phyloP scores from a whole-genome alignment of 2,797 vertebrate species.

The Lacerta bilineata region DNA sequence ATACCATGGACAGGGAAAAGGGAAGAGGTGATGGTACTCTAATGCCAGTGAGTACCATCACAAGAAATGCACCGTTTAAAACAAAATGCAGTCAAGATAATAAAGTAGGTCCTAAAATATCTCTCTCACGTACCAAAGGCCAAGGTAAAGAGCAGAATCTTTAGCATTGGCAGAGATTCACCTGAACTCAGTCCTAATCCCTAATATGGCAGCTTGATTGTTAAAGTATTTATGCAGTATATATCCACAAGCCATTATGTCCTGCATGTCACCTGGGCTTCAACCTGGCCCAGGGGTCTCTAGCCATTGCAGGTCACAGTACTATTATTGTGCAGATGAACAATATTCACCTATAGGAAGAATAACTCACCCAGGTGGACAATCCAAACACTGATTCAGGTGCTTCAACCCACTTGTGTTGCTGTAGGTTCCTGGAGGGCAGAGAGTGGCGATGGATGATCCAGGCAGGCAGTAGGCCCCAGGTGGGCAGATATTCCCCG shows the following conservation, averaged over 20 bases:
- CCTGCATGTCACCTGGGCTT: background rate
- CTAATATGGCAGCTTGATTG: background rate
- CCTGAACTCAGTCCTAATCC: background rate
- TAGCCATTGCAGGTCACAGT: background rate
- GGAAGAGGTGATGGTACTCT: too few relatives aligned
- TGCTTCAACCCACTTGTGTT: slow-evolving; percentile 82
- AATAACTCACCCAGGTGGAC: slow-evolving; percentile 86
- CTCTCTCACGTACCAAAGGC: too few relatives aligned
- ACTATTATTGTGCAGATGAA: background rate
- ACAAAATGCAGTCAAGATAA: too few relatives aligned
- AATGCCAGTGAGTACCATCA: too few relatives aligned
- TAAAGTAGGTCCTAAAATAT: too few relatives aligned
- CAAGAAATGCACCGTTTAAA: too few relatives aligned
- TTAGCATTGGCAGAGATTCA: background rate
- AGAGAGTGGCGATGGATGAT: slow-evolving; percentile 83
- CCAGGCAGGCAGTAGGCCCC: slow-evolving; percentile 82
- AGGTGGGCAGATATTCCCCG: slow-evolving; percentile 84
- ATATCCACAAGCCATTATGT: background rate
- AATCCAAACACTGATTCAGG: slow-evolving; percentile 82
- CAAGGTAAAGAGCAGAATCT: too few relatives aligned
- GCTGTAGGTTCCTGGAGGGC: slow-evolving; percentile 88
- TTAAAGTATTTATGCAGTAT: background rate
- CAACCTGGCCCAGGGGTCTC: fast-evolving
- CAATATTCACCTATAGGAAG: fast-evolving
- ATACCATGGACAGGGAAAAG: too few relatives aligned